Percentiles rank a stretch among this genome's conserved stretches.
These are phyloP conservation scores for Taeniopygia guttata DNA, from an alignment of 2,797 vertebrate genomes.

Conservation along the genomic window DNA sequence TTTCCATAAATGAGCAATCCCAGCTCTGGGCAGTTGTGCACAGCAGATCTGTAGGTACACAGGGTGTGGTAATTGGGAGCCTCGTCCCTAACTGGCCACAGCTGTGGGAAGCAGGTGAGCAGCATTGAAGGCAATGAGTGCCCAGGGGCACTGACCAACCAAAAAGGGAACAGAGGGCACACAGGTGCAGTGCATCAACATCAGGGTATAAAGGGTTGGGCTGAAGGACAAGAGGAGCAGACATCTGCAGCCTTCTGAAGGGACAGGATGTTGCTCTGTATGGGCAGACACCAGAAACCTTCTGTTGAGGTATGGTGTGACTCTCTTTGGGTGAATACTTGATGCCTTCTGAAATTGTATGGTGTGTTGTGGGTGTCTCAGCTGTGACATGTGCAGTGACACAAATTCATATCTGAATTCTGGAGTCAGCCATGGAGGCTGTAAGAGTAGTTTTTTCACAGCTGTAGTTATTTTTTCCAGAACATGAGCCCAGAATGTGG, in stretches of 20 bases:
- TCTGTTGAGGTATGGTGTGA: not conserved
- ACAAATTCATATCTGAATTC: not conserved
- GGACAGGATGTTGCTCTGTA: fast-evolving
- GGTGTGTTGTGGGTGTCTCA: fast-evolving
- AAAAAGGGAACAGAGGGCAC: not conserved
- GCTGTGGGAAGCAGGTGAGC: not conserved
- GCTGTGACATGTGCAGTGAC: not conserved
- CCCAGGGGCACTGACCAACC: not conserved
- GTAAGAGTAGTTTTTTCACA: not conserved
- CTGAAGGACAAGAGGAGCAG: fast-evolving
- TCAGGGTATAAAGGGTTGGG: not conserved
- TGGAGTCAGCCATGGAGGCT: not conserved
- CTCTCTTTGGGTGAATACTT: not conserved
- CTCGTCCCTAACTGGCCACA: not conserved
- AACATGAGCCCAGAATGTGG: not conserved
- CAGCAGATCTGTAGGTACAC: not conserved
- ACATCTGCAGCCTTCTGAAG: fast-evolving
- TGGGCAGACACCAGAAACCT: too few species aligned
- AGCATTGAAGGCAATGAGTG: not conserved
- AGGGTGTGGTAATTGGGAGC: not conserved
- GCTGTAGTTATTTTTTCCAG: not conserved
- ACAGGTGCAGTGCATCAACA: not conserved
- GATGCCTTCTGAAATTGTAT: too few species aligned
- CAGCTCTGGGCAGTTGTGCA: not conserved
- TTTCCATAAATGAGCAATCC: not conserved